phyloP scores from a whole-genome alignment of 1,140 invertebrate genomes.

The Phortica variegata region DNA sequence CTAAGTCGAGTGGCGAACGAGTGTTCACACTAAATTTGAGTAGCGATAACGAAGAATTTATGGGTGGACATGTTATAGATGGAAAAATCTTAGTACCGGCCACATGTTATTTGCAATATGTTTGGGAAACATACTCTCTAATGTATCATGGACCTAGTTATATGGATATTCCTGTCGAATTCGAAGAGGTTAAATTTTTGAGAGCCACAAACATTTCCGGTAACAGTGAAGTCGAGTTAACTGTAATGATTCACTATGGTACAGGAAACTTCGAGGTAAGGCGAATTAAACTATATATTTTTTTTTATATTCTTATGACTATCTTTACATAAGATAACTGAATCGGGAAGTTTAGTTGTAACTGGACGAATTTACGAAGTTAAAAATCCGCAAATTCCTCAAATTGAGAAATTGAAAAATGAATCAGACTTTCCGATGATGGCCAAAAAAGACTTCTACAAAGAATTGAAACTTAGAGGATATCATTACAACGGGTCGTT shows the following conservation, averaged over 20 bases:
- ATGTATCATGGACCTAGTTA: slow-evolving; percentile 68
- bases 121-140: slow-evolving; percentile 85
- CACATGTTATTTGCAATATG: slow-evolving; percentile 80
- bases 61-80: slow-evolving; percentile 85
- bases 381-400: slow-evolving; percentile 57
- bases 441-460: slow-evolving; percentile 81
- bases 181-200: slow-evolving; percentile 83
- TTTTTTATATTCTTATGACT: neutral
- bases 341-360: slow-evolving; percentile 75
- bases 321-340: slow-evolving; percentile 64
- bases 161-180: slow-evolving; percentile 77
- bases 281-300: neutral
- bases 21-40: slow-evolving; percentile 63
- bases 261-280: slow-evolving; percentile 75
- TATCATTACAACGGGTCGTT: slow-evolving; percentile 74
- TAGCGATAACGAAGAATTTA: slow-evolving; percentile 73
- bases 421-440: slow-evolving; percentile 58
- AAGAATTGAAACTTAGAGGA: slow-evolving; percentile 85
- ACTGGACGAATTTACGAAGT: slow-evolving; percentile 69
- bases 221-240: slow-evolving; percentile 70
- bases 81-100: slow-evolving; percentile 85
- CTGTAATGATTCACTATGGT: slow-evolving; percentile 79
- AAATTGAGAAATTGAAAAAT: slow-evolving; percentile 58
- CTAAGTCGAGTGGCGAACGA: slow-evolving; percentile 61
- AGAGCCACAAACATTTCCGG: slow-evolving; percentile 79